These are phyloP conservation scores for Scaptomyza reducta DNA, from an alignment of 2,888 invertebrate genomes.

Conservation along the genomic window DNA sequence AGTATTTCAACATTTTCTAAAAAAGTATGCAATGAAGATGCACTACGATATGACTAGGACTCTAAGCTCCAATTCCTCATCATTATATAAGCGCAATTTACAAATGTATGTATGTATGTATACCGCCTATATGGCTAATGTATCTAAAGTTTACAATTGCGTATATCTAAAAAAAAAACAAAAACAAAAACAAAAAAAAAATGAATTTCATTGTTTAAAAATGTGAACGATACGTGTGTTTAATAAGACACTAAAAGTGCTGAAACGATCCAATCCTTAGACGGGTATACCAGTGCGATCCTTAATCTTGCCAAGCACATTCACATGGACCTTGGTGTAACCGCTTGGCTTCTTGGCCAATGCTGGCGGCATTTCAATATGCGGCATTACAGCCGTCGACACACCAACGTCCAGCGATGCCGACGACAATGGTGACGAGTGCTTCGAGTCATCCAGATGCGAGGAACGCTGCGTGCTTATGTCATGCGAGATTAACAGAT, in stretches of 20 bases:
- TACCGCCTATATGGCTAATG: conserved; percentile 7
- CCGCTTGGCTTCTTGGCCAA: conserved; percentile 77
- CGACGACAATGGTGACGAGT: conserved; percentile 82
- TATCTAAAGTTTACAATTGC: conserved; percentile 16
- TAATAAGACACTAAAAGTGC: conserved; percentile 12
- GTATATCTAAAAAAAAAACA: conserved; percentile 1
- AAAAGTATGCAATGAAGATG: conserved; percentile 1
- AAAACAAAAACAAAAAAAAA: neutral
- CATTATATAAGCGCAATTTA: conserved; percentile 4
- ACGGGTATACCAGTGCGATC: conserved; percentile 84
- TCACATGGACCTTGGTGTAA: conserved; percentile 83
- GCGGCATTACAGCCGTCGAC: conserved; percentile 36
- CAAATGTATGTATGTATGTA: neutral
- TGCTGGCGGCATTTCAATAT: conserved; percentile 40
- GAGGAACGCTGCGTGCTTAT: conserved; percentile 78
- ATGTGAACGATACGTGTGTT: neutral
- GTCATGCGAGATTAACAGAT: conserved; percentile 71
- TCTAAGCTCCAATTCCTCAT: neutral
- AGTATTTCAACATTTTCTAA: neutral
- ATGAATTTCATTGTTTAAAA: neutral
- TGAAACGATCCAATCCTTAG: conserved; percentile 53
- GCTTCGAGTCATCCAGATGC: conserved; percentile 79
- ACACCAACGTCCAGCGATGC: conserved; percentile 71
- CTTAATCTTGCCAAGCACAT: conserved; percentile 84
- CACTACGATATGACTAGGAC: conserved; percentile 7